These are phyloP conservation scores for Meteorus cinctellus DNA, from an alignment of 2,888 invertebrate genomes.

Conservation along the genomic window DNA sequence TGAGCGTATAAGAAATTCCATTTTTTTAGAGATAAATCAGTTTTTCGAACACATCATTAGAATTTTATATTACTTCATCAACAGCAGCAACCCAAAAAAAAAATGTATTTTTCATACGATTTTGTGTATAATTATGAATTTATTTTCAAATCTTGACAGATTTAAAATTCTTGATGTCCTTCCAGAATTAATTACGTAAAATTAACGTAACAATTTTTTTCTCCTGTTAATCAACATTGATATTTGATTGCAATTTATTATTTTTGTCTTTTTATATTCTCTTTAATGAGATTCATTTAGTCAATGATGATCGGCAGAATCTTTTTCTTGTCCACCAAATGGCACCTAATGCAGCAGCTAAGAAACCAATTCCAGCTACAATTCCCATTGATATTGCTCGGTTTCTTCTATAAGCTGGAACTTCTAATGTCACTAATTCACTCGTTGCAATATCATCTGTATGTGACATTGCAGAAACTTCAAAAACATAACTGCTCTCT, in stretches of 20 bases:
- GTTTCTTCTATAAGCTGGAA: constrained; percentile 83
- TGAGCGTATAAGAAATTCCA: too few relatives aligned
- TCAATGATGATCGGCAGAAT: constrained; percentile 65
- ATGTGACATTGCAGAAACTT: constrained; percentile 80
- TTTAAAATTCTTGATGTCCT: too few relatives aligned
- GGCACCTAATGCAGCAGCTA: constrained; percentile 79
- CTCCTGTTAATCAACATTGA: background rate
- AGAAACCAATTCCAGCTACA: constrained; percentile 81
- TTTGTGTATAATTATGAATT: too few relatives aligned
- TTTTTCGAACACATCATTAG: too few relatives aligned
- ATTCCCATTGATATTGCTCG: constrained; percentile 83
- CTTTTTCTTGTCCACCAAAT: constrained; percentile 76
- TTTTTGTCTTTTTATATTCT: background rate
- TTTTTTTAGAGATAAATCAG: too few relatives aligned
- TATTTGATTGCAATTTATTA: background rate
- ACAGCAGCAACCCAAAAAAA: too few relatives aligned
- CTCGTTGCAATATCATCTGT: constrained; percentile 79
- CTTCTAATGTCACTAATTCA: constrained; percentile 78
- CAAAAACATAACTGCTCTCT: constrained; percentile 83
- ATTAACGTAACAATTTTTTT: background rate
- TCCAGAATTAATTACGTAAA: too few relatives aligned
- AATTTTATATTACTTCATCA: too few relatives aligned
- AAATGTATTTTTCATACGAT: too few relatives aligned
- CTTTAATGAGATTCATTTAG: constrained; percentile 27
- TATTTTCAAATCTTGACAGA: too few relatives aligned